Percentiles rank a stretch among this genome's conserved stretches.
Conservation (phyloP, 2,797 vertebrate genomes). For the Columba guinea region DNA sequence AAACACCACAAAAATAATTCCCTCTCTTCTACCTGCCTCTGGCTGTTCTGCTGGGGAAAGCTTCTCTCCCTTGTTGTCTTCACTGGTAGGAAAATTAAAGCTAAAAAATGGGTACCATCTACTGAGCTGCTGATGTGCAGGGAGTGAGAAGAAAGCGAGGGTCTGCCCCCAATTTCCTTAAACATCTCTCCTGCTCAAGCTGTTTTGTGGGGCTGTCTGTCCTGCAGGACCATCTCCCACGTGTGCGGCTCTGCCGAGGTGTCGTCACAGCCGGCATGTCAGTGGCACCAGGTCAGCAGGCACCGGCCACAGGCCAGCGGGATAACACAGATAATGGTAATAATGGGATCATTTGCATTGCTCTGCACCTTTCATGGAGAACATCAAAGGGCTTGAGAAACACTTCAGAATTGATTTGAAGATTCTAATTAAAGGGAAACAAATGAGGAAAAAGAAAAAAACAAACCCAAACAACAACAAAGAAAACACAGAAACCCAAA, state of each 20-base stretch:
- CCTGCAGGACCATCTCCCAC: accelerated
- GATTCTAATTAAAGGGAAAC: neutral
- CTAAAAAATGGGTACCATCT: neutral
- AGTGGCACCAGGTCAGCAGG: neutral
- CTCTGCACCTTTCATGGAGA: neutral
- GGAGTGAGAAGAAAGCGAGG: neutral
- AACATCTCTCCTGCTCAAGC: neutral
- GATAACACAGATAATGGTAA: neutral
- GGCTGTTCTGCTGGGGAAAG: neutral
- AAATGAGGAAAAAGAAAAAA: neutral
- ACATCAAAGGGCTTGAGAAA: neutral
- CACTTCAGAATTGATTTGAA: neutral
- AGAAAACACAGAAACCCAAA: too few species aligned
- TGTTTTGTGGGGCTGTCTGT: neutral
- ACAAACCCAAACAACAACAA: too few species aligned
- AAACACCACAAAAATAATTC: neutral
- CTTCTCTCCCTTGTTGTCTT: neutral
- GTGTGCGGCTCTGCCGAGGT: accelerated
- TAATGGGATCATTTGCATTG: neutral
- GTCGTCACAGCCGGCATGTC: accelerated
- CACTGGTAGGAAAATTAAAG: neutral
- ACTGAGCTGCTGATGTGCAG: neutral
- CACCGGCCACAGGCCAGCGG: accelerated
- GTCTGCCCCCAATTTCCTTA: neutral
- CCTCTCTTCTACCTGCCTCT: neutral